Evolutionary conservation across 2,888 invertebrate species (phyloP), one percentile per base, ranked within the genome.

Genomic region (Carcina quercana): DNA sequence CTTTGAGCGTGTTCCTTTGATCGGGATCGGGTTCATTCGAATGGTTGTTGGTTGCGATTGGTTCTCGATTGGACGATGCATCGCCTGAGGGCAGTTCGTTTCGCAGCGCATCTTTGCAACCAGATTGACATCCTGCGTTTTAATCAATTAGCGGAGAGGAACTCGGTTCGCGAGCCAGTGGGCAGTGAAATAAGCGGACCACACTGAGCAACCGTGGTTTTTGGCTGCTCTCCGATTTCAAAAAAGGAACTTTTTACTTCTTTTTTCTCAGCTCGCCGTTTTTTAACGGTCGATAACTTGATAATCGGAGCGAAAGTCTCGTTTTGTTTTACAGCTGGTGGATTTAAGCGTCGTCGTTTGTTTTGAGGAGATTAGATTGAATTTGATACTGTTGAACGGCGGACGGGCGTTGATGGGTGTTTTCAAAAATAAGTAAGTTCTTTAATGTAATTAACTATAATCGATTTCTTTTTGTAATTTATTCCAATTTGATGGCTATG

Each of bases 51-150:
- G 17, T 17, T 7, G 24, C 11, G 11, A 11, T 10, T 24, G 24
- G n/a, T n/a, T n/a, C n/a, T 24, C 24, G 24, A 24, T 11, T 8
- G n/a, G 32, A 25, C 12, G 14, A n/a, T 34, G 32, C 24, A 7
- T 40, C 43, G 50, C 53, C 52, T 21, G 37, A n/a, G 50, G 59
- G 48, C 43, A 48, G 38, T 44, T 43, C 52, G 47, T 45, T 50
- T 7, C 42, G 35, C 52, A 53, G 49, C 53, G 52, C 67, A 63
- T 65, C 71, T 59, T 66, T 59, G 50, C 24, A n/a, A 11, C 54
- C 47, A 59, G 66, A 79, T 79, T 79, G 79, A 79, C 78, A 68
- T 57, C 70, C 54, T 78, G 82, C 76, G 78, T 79, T 82, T 80
- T 80, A 83, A 82, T 83, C 82, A 83, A 83, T 83, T 80, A 83